Percentiles rank a stretch among this genome's conserved stretches.
phyloP scores from a whole-genome alignment of 2,113 vertebrate species.

The Emydura subglobosa region DNA sequence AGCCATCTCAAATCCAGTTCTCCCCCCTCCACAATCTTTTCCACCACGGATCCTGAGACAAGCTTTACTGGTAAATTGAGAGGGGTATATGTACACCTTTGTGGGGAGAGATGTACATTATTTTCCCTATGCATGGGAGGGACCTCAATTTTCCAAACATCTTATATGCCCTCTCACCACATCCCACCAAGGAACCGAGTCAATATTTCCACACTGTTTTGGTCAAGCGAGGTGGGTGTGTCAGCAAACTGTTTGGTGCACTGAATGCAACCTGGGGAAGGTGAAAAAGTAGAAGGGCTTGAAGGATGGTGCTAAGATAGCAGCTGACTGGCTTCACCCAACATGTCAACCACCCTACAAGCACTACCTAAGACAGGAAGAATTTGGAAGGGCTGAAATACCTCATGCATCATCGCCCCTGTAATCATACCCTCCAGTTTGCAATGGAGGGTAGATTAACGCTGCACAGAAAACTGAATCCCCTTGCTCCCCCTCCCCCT shows the following conservation, averaged over 20 bases:
- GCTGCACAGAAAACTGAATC: not conserved
- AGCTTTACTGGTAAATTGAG: not conserved
- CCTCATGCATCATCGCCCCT: not conserved
- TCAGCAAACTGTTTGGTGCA: not conserved
- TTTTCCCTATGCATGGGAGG: not conserved
- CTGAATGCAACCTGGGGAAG: not conserved
- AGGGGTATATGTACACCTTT: not conserved
- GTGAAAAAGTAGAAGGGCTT: not conserved
- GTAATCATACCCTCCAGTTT: not conserved
- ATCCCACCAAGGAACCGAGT: not conserved
- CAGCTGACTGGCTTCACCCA: constrained; percentile 10
- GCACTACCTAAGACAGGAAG: not conserved
- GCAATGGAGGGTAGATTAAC: constrained; percentile 7
- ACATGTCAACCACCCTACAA: not conserved
- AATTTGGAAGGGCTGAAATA: not conserved
- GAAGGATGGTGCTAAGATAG: fast-evolving
- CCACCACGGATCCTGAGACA: fast-evolving
- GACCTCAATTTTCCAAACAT: not conserved
- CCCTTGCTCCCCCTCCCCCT: not conserved
- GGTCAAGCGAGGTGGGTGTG: fast-evolving
- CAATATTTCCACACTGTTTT: not conserved
- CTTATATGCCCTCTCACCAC: not conserved
- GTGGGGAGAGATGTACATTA: not conserved
- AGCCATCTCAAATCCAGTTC: not conserved
- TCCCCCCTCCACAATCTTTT: not conserved